These are phyloP conservation scores for Epizoanthus ramosus DNA, from an alignment of 92 coral and sea anemone genomes.

Conservation along the genomic window DNA sequence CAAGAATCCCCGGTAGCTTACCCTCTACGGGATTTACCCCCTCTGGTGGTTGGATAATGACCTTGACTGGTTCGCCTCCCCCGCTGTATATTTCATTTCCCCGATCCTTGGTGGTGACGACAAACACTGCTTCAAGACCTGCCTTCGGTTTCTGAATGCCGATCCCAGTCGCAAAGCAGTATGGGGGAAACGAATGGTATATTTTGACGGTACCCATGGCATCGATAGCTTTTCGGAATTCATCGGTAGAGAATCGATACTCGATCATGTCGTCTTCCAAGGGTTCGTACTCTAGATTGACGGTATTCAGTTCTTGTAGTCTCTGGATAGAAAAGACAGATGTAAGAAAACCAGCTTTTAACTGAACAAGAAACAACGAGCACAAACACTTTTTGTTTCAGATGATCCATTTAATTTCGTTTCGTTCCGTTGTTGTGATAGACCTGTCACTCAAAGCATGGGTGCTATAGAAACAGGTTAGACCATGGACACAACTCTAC, in stretches of 20 bases:
- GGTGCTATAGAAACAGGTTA: no score
- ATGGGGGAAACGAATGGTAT: slow-evolving; percentile 85
- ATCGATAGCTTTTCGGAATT: slow-evolving; percentile 82
- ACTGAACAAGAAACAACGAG: no score
- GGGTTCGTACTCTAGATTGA: slow-evolving; percentile 80
- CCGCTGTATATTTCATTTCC: slow-evolving; percentile 87
- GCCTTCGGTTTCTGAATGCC: slow-evolving; percentile 93
- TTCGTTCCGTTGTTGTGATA: no score
- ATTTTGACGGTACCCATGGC: slow-evolving; percentile 78
- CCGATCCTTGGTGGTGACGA: slow-evolving; percentile 88
- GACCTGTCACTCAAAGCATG: no score
- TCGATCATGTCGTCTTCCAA: slow-evolving; percentile 91
- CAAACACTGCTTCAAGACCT: slow-evolving; percentile 93
- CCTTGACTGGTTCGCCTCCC: slow-evolving; percentile 81
- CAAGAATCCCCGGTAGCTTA: slow-evolving; percentile 11
- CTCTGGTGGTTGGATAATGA: slow-evolving; percentile 85
- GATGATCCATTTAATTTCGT: no score
- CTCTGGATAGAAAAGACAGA: slow-evolving; percentile 32
- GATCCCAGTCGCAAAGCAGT: slow-evolving; percentile 88
- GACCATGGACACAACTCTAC: no score
- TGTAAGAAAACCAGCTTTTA: neutral
- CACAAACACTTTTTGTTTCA: no score
- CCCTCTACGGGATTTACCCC: slow-evolving; percentile 75
- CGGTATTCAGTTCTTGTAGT: slow-evolving; percentile 77
- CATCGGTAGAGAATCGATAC: slow-evolving; percentile 81